Percentiles rank a stretch among this genome's conserved stretches.
These are phyloP conservation scores for Caerostris darwini DNA, from an alignment of 1,140 invertebrate genomes.

Conservation along the genomic window DNA sequence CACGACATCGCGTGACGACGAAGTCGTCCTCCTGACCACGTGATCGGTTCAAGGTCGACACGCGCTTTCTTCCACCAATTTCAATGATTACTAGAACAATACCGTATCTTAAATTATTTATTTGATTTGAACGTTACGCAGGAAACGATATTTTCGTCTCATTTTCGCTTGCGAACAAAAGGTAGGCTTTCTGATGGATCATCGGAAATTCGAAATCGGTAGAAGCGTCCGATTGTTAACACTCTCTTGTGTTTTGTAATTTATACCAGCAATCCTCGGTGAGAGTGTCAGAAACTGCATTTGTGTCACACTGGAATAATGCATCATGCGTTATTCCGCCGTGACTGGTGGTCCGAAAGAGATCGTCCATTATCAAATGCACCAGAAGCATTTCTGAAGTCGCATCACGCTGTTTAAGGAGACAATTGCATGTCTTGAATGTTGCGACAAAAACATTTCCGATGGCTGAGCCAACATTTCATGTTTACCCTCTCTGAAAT, in stretches of 20 bases:
- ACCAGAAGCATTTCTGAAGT: not conserved
- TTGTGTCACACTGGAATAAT: not conserved
- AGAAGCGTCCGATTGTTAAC: slow-evolving; percentile 59
- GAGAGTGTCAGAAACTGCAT: slow-evolving; percentile 17
- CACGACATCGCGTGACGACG: slow-evolving; percentile 66
- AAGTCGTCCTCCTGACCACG: slow-evolving; percentile 53
- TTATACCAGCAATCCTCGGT: not conserved
- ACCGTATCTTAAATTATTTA: slow-evolving; percentile 72
- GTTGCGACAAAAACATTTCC: not conserved
- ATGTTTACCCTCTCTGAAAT: not conserved
- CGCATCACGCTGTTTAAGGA: not conserved
- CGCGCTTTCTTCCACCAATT: slow-evolving; percentile 71
- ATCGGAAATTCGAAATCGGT: slow-evolving; percentile 45
- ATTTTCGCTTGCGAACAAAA: slow-evolving; percentile 66
- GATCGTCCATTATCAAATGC: slow-evolving; percentile 12
- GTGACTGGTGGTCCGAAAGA: not conserved
- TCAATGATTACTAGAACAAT: slow-evolving; percentile 76
- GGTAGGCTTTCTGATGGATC: slow-evolving; percentile 47
- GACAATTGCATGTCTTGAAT: not conserved
- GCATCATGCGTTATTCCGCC: slow-evolving; percentile 5
- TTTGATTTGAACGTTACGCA: slow-evolving; percentile 69
- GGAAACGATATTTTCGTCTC: slow-evolving; percentile 75
- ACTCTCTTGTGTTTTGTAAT: slow-evolving; percentile 49
- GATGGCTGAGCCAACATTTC: not conserved
- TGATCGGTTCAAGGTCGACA: slow-evolving; percentile 75